Evolutionary conservation across 2,113 vertebrate genomes (phyloP), one percentile per base, ranked within the genome.

Genomic region (Leptodactylus fuscus): DNA sequence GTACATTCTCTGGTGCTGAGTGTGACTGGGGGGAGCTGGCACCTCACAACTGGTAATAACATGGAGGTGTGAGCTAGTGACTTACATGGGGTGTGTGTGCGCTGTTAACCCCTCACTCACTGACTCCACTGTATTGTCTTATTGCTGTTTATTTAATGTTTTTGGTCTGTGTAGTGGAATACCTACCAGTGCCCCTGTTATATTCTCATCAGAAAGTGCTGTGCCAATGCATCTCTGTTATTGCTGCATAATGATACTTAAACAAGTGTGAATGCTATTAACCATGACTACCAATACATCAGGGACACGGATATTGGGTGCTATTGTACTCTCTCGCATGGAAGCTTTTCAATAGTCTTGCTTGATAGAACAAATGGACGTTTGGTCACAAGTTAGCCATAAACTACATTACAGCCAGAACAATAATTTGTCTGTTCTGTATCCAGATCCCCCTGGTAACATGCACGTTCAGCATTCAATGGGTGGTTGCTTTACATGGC

Each of bases 1-100:
- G 44, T 49, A 1, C 58, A 51, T 78, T 85, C 83, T 41, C 73
- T 27, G 65, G 58, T 53, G 83, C 58, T 36, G 12, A 53, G 74
- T 69, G 62, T 55, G 65, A 82, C n/a, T 41, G n/a, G n/a, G n/a
- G n/a, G 53, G 46, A 60, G 32, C 69, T 62, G 70, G 81, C 81
- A 74, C 81, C 48, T 83, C 67, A 20, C 29, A 58, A 36, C 51
- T 15, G 71, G 29, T 60, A 44, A 58, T 38, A 58, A 80, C 77
- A 80, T 32, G 8, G 46, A n/a, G 65, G 65, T 82, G 81, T 71
- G 46, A 41, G 55, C 11, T 71, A 53, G 62, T 49, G 22, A 69
- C 16, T 24, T 22, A 49, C 29, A 1, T 48, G 65, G 38, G 71
- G 20, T 67, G 38, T 65, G 7, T 4, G 15, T 16, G n/a, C 5